Conservation (phyloP, 2,888 invertebrate genomes). For the Pammene aurita region DNA sequence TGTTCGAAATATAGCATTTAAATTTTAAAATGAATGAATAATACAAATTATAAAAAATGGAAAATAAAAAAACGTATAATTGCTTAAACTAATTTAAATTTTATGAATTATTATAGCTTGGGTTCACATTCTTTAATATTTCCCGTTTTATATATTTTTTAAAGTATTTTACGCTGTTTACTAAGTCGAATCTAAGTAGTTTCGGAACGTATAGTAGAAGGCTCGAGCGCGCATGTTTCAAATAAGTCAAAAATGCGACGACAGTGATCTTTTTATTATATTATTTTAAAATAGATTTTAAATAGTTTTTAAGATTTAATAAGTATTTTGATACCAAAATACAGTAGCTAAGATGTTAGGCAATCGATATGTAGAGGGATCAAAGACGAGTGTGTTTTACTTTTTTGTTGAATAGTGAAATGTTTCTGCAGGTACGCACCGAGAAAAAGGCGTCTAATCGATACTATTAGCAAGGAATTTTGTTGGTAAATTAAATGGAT, state of each 20-base stretch:
- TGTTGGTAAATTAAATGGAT: conserved; percentile 33
- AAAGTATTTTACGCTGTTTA: no score
- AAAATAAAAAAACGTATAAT: no score
- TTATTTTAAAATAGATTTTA: conserved; percentile 54
- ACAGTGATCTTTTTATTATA: conserved; percentile 46
- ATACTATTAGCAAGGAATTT: conserved; percentile 43
- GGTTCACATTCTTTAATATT: no score
- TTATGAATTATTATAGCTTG: no score
- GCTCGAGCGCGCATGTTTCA: conserved; percentile 60
- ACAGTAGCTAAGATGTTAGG: conserved; percentile 70
- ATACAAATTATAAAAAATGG: no score
- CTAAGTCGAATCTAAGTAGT: conserved; percentile 1
- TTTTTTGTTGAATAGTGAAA: conserved; percentile 73
- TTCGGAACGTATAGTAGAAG: conserved; percentile 38
- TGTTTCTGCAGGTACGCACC: conserved; percentile 75
- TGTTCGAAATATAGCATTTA: no score
- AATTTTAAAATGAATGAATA: no score
- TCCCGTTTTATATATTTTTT: no score
- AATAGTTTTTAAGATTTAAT: conserved; percentile 51
- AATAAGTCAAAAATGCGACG: conserved; percentile 49
- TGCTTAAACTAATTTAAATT: no score
- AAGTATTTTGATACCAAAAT: conserved; percentile 55
- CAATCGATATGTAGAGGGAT: conserved; percentile 57
- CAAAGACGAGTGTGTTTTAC: conserved; percentile 69
- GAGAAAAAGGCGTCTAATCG: conserved; percentile 55